Evolutionary conservation across 2,888 invertebrate species (phyloP), one percentile per base, ranked within the genome.

Genomic region (Drosophila algonquin): DNA sequence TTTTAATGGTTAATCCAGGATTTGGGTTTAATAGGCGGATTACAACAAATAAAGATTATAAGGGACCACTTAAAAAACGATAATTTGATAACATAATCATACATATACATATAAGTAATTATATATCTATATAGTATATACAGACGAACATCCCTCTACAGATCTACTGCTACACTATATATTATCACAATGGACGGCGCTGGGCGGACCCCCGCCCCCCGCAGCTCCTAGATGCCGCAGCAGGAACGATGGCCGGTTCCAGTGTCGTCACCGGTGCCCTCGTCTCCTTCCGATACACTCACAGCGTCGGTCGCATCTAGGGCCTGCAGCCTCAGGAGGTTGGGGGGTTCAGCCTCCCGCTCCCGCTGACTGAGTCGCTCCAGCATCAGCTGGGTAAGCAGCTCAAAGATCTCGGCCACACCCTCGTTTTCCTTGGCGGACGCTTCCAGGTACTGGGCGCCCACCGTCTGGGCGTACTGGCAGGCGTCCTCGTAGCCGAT

Each of bases 341-440:
- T 47, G 4, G 56, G 32, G 16, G 57, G 30, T n/a, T 46, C 21
- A 27, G 55, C 9, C 12, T 47, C 55, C 10, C 64, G 55, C 6
- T 84, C 83, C 45, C 85, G 81, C 27, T 74, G 78, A 35, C 84
- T 76, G 44, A 75, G 82, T 46, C 87, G 88, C 27, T 76, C 75
- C 3, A 83, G 79, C 91, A 97, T 94, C 95, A 97, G 96, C 82
- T 95, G 94, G 45, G 97, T 96, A 68, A 99, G 93, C 77, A 96
- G 95, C 54, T 98, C 92, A 91, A 98, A 98, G 90, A 98, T 93
- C 72, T 98, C 98, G 90, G 98, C 97, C 6, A 98, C 96, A 35
- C 98, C 98, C 91, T 96, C 95, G 91, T 98, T 98, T 68, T 95
- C 92, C 93, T 99, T 99, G 0, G 99, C 99, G 35, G 98, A 98